Conservation (phyloP, 2,888 invertebrate species). For the Plemyria rubiginata region DNA sequence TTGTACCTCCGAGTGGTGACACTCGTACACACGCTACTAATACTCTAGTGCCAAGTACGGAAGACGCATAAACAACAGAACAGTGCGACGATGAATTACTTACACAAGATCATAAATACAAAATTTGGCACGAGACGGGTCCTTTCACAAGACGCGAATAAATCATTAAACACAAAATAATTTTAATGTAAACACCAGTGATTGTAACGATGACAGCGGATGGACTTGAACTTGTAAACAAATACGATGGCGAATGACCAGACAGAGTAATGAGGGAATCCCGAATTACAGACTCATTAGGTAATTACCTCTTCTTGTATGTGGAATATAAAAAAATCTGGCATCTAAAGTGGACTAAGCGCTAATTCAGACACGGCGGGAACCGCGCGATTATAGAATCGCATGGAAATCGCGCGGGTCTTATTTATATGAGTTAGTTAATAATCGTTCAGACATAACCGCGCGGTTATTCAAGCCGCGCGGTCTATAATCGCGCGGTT, state of each 20-base stretch:
- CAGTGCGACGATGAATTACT: constrained; percentile 50
- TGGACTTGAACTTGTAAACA: constrained; percentile 37
- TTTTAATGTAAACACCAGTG: constrained; percentile 57
- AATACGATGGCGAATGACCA: constrained; percentile 10
- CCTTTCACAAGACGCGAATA: constrained; percentile 50
- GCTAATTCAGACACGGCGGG: too few relatives aligned
- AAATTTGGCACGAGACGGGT: constrained; percentile 53
- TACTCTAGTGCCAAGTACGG: constrained; percentile 41
- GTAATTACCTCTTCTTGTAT: background rate
- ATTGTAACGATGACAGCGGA: constrained; percentile 46
- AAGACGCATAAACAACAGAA: constrained; percentile 46
- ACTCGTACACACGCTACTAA: constrained; percentile 23
- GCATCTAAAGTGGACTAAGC: too few relatives aligned
- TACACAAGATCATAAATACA: constrained; percentile 47
- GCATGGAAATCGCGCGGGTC: too few relatives aligned
- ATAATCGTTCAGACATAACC: too few relatives aligned
- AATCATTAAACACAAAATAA: constrained; percentile 62
- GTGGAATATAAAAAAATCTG: constrained; percentile 7
- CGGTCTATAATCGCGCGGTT: too few relatives aligned
- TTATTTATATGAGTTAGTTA: too few relatives aligned
- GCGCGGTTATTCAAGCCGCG: too few relatives aligned
- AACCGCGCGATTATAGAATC: too few relatives aligned
- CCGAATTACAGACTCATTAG: constrained; percentile 7
- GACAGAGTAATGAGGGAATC: constrained; percentile 4
- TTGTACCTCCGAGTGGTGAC: background rate